Evolutionary conservation across 2,888 invertebrate genomes (phyloP), one percentile per base, ranked within the genome.

Genomic region (Myopa tessellatipennis): DNA sequence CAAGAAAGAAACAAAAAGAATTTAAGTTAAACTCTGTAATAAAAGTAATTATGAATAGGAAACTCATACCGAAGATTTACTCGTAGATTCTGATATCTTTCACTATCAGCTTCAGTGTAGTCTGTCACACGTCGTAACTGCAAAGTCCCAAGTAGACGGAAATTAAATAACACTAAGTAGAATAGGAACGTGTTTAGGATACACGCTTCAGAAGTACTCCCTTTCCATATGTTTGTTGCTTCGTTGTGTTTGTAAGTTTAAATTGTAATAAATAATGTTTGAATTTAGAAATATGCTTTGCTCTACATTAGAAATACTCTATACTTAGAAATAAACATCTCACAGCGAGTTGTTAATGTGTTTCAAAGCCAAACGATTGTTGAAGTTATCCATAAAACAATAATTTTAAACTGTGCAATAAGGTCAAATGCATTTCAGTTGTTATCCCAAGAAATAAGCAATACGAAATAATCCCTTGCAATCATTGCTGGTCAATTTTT

Each of bases 401-500:
- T 71, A 60, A n/a, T 60, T 73, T 61, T 26, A 61, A 65, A 74
- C 34, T 73, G 38, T 63, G 73, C 73, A 73, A 60, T 73, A 73
- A 40, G 38, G 50, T 18, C 14, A 55, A 70, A 70, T 70, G 70
- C 50, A 69, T 50, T 69, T 67, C 55, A 52, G 52, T 70, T 72
- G 45, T 52, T 74, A 58, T 34, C 16, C 36, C 63, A 65, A 65
- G 26, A 69, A 69, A 75, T 45, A 75, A 75, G 75, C 75, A 75
- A 75, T 75, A 75, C 45, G 58, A 50, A n/a, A 60, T 63, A 69
- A 68, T 75, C 69, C 18, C 50, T 75, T 26, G 67, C 65, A 75
- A 75, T 68, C 45, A 69, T 75, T 75, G 75, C 75, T 69, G 69
- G 75, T 75, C 75, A 75, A 75, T 75, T 74, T 75, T 75, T 69